A percentile compares a stretch with the other conserved stretches of the same genome.
phyloP scores from a whole-genome alignment of 2,113 vertebrate genomes.

The Calyptommatus sinebrachiatus region DNA sequence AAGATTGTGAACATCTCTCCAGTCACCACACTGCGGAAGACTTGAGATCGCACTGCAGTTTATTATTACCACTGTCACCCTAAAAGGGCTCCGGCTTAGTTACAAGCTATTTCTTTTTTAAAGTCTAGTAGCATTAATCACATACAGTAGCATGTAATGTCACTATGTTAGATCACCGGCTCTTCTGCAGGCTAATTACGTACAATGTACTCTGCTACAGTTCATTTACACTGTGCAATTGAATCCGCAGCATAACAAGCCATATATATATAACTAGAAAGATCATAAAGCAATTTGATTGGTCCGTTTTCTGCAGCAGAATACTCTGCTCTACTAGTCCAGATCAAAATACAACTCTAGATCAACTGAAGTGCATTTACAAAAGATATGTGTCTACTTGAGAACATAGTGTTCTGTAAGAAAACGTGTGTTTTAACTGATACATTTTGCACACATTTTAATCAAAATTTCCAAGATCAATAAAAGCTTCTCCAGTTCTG shows the following conservation, averaged over 20 bases:
- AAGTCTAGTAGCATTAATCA: constrained; percentile 19
- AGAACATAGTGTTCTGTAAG: too few relatives aligned
- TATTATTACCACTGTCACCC: constrained; percentile 22
- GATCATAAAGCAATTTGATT: too few relatives aligned
- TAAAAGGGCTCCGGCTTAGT: constrained; percentile 31
- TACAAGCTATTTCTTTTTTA: constrained; percentile 46
- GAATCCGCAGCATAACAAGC: constrained; percentile 2
- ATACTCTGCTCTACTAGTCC: not conserved
- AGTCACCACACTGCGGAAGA: not conserved
- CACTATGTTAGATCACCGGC: not conserved
- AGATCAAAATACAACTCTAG: constrained; percentile 4
- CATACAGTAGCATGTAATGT: not conserved
- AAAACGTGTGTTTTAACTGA: too few relatives aligned
- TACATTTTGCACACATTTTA: too few relatives aligned
- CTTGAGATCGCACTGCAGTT: constrained; percentile 23
- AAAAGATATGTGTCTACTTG: not conserved
- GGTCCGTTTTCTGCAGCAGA: not conserved
- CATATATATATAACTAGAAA: not conserved
- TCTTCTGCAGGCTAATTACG: constrained; percentile 14
- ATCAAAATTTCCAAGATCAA: too few relatives aligned
- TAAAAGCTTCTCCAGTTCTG: too few relatives aligned
- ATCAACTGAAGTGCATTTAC: not conserved
- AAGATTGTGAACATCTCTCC: not conserved
- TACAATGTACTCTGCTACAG: not conserved
- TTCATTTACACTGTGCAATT: constrained; percentile 15